Percentiles rank a stretch among this genome's conserved stretches.
These are phyloP conservation scores for Drosophila guanche DNA, from an alignment of 1,140 invertebrate species.

Conservation along the genomic window DNA sequence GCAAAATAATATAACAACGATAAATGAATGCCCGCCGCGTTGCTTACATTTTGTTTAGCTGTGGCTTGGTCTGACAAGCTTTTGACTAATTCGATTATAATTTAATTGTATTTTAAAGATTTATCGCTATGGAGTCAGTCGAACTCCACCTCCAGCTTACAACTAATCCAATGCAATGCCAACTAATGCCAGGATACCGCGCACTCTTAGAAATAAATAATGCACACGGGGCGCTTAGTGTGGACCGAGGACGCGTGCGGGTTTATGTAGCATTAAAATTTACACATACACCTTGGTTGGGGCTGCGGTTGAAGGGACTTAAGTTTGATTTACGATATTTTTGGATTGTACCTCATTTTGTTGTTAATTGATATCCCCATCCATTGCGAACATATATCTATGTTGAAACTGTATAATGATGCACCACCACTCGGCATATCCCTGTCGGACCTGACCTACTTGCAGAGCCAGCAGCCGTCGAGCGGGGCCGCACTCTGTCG, in stretches of 20 bases:
- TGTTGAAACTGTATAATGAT: slow-evolving; percentile 55
- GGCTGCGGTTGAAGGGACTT: slow-evolving; percentile 13
- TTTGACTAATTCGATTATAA: slow-evolving; percentile 2
- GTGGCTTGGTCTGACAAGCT: slow-evolving; percentile 26
- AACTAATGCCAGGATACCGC: not conserved
- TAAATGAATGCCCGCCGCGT: slow-evolving; percentile 1
- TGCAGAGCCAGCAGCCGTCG: slow-evolving; percentile 83
- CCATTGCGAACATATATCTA: slow-evolving; percentile 34
- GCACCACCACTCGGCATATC: slow-evolving; percentile 60
- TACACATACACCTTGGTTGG: slow-evolving; percentile 11
- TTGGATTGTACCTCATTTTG: slow-evolving; percentile 38
- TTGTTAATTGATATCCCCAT: slow-evolving; percentile 15
- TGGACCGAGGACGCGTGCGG: not conserved
- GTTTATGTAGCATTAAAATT: not conserved
- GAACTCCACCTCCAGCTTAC: slow-evolving; percentile 6
- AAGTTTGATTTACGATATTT: slow-evolving; percentile 47
- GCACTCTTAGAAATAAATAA: not conserved
- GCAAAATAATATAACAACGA: slow-evolving; percentile 11
- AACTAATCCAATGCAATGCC: slow-evolving; percentile 37
- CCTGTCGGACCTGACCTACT: slow-evolving; percentile 59
- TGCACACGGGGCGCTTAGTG: slow-evolving; percentile 15
- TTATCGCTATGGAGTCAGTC: slow-evolving; percentile 27
- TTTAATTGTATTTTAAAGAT: slow-evolving; percentile 4
- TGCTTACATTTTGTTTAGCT: slow-evolving; percentile 20
- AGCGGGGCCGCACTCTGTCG: slow-evolving; percentile 83